Percentiles rank a stretch among this genome's conserved stretches.
Evolutionary conservation across 2,797 vertebrate species (phyloP).

Genomic region (Amblyraja radiata): DNA sequence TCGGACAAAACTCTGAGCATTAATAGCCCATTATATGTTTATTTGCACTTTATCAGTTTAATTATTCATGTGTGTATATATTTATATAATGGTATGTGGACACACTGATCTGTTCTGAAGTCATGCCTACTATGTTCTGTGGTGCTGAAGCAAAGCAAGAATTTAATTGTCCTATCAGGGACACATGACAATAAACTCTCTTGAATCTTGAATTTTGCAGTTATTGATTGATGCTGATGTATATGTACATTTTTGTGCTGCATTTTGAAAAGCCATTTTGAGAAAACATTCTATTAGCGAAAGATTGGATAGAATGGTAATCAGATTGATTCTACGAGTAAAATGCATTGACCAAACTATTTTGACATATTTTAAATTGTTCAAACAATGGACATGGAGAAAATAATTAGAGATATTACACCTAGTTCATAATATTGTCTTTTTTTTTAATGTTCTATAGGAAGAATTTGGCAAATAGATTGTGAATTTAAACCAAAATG

Average conservation of each 20-base stretch:
- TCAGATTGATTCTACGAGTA: not conserved
- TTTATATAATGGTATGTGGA: too few relatives aligned
- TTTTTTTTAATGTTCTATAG: not conserved
- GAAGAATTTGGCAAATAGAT: not conserved
- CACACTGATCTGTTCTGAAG: too few relatives aligned
- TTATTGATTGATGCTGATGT: not conserved
- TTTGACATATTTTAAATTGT: not conserved
- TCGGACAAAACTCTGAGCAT: too few relatives aligned
- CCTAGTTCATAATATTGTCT: not conserved
- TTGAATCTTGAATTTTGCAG: not conserved
- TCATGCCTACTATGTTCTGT: too few relatives aligned
- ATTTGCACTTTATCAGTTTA: too few relatives aligned
- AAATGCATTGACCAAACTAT: not conserved
- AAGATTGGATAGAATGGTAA: not conserved
- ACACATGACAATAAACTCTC: too few relatives aligned
- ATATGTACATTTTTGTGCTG: not conserved
- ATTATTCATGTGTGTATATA: too few relatives aligned
- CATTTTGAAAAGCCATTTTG: not conserved
- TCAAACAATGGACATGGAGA: not conserved
- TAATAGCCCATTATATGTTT: too few relatives aligned
- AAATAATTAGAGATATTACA: not conserved
- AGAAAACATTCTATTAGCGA: not conserved
- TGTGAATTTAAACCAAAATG: not conserved
- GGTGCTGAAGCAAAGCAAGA: too few relatives aligned
- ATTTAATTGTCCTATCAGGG: too few relatives aligned